Percentiles rank a stretch among this genome's conserved stretches.
Evolutionary conservation across 2,888 invertebrate species (phyloP).

Genomic region (Anorthoa munda): DNA sequence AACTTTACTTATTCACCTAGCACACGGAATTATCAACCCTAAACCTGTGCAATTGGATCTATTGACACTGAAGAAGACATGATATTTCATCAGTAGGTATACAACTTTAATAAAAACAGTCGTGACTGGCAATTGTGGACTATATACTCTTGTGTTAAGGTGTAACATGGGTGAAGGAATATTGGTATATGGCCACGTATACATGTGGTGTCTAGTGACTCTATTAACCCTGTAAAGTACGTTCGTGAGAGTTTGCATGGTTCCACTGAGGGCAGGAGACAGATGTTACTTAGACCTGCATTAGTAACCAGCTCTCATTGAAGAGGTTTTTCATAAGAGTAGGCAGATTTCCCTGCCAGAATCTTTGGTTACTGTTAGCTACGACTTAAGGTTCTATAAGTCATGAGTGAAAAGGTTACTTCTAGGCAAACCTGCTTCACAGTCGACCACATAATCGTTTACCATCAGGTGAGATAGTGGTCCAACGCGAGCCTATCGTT

Average conservation of each 20-base stretch:
- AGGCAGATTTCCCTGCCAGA: too few species aligned
- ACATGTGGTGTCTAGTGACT: slow-evolving; percentile 66
- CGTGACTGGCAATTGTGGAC: slow-evolving; percentile 34
- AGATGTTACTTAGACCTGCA: neutral
- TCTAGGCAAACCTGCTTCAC: too few species aligned
- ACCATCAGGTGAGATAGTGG: too few species aligned
- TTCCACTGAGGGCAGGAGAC: neutral
- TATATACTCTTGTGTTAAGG: slow-evolving; percentile 28
- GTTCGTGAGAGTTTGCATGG: slow-evolving; percentile 45
- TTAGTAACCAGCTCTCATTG: neutral
- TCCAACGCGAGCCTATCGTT: too few species aligned
- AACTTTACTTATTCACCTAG: neutral
- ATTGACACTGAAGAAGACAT: slow-evolving; percentile 35
- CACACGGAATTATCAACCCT: slow-evolving; percentile 48
- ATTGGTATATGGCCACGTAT: slow-evolving; percentile 40
- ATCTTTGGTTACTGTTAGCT: too few species aligned
- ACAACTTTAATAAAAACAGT: slow-evolving; percentile 10
- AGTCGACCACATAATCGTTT: too few species aligned
- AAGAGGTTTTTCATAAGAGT: neutral
- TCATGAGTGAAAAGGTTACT: too few species aligned
- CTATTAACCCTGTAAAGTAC: slow-evolving; percentile 69
- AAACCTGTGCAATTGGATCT: neutral
- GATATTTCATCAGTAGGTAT: slow-evolving; percentile 40
- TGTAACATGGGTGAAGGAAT: neutral
- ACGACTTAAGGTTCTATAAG: too few species aligned